These are phyloP conservation scores for Peromyscus eremicus DNA, from an alignment of 2,797 vertebrate species.

Conservation along the genomic window DNA sequence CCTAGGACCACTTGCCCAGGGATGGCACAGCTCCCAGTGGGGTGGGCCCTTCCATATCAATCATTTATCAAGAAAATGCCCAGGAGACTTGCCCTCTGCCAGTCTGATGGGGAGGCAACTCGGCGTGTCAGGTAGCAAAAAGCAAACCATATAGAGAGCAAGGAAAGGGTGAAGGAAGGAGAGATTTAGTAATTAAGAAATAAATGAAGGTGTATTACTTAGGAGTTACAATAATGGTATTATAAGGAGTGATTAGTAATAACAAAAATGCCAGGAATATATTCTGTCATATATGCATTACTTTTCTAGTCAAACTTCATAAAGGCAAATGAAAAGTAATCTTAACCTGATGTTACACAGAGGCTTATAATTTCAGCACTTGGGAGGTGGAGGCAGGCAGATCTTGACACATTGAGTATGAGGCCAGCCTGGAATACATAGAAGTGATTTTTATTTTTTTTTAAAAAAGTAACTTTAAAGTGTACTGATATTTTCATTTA, in stretches of 20 bases:
- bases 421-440: neutral
- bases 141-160: neutral
- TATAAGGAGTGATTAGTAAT: conserved; percentile 1
- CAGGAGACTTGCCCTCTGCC: neutral
- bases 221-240: conserved; percentile 24
- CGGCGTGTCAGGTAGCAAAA: neutral
- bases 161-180: neutral
- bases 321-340: conserved; percentile 28
- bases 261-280: neutral
- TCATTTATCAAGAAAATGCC: neutral
- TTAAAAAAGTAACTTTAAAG: neutral
- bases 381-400: neutral
- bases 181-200: conserved; percentile 2
- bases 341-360: neutral
- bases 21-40: neutral
- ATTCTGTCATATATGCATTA: neutral
- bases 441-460: neutral
- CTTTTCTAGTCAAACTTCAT: neutral
- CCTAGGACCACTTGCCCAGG: neutral
- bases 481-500: conserved; percentile 26
- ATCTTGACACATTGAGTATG: neutral
- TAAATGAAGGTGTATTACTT: neutral
- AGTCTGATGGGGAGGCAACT: neutral
- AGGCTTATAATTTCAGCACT: neutral
- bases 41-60: neutral